Percentiles rank a stretch among this genome's conserved stretches.
phyloP scores from a whole-genome alignment of 2,797 vertebrate species.

The Lindbergichthys nudifrons region DNA sequence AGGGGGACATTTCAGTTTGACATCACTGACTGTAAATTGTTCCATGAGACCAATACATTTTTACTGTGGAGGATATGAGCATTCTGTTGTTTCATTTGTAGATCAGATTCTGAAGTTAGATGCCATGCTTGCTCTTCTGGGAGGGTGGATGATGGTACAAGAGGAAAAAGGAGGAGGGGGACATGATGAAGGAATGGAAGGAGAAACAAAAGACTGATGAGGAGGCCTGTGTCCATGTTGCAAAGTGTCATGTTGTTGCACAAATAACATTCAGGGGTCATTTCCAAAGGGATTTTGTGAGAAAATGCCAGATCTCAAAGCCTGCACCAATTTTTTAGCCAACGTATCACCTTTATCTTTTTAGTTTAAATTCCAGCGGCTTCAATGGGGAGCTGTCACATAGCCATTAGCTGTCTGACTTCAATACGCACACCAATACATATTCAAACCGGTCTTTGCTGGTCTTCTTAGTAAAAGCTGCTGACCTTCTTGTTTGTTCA shows the following conservation, averaged over 20 bases:
- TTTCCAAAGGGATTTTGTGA: constrained; percentile 21
- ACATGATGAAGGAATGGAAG: background rate
- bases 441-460: constrained; percentile 8
- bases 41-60: constrained; percentile 38
- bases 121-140: background rate
- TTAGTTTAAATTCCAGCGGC: constrained; percentile 6
- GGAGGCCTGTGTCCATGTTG: constrained; percentile 8
- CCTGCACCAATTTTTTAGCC: background rate
- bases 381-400: background rate
- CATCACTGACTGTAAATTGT: constrained; percentile 26
- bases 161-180: background rate
- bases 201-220: background rate
- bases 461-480: constrained; percentile 23
- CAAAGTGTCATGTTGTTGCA: constrained; percentile 17
- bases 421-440: background rate
- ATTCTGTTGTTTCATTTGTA: constrained; percentile 19
- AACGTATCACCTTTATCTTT: background rate
- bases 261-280: constrained; percentile 72
- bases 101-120: constrained; percentile 17
- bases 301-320: constrained; percentile 6
- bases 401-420: background rate
- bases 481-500: background rate
- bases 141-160: background rate
- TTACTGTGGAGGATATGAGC: constrained; percentile 20
- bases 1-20: background rate